phyloP scores from a whole-genome alignment of 92 coral and sea anemone species.

The Heteractis magnifica region DNA sequence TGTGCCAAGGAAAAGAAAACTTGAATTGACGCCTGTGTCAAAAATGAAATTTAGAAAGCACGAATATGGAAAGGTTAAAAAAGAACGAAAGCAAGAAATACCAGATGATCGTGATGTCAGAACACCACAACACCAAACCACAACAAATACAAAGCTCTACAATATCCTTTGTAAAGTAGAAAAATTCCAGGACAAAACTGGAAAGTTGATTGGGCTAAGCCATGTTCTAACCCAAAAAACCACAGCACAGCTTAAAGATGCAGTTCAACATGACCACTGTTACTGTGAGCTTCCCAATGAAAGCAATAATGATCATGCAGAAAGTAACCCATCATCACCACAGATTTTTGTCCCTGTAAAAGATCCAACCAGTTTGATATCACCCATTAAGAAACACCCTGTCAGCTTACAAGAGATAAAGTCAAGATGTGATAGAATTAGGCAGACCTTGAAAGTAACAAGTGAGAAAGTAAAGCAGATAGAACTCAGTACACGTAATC shows the following conservation, averaged over 20 bases:
- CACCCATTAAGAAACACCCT: no score
- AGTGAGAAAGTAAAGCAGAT: no score
- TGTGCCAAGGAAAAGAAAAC: constrained; percentile 21
- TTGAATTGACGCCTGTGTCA: constrained; percentile 1
- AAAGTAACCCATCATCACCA: no score
- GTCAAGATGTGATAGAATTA: no score
- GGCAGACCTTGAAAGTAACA: no score
- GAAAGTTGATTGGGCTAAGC: constrained; percentile 22
- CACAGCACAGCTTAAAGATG: constrained; percentile 10
- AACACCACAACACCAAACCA: constrained; percentile 16
- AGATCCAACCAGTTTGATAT: no score
- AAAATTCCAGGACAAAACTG: constrained; percentile 17
- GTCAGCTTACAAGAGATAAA: no score
- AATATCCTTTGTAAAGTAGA: constrained; percentile 14
- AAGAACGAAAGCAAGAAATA: not conserved
- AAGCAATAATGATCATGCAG: no score
- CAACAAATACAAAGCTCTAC: constrained; percentile 24
- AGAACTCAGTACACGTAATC: no score
- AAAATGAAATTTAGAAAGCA: constrained; percentile 24
- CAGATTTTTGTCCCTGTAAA: no score
- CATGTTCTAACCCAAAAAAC: constrained; percentile 17
- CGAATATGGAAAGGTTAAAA: constrained; percentile 27
- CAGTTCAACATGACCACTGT: constrained; percentile 30
- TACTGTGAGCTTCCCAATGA: not conserved
- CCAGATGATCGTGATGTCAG: constrained; percentile 14